Evolutionary conservation across 2,888 invertebrate species (phyloP).

Genomic region (Macrophya annulata): DNA sequence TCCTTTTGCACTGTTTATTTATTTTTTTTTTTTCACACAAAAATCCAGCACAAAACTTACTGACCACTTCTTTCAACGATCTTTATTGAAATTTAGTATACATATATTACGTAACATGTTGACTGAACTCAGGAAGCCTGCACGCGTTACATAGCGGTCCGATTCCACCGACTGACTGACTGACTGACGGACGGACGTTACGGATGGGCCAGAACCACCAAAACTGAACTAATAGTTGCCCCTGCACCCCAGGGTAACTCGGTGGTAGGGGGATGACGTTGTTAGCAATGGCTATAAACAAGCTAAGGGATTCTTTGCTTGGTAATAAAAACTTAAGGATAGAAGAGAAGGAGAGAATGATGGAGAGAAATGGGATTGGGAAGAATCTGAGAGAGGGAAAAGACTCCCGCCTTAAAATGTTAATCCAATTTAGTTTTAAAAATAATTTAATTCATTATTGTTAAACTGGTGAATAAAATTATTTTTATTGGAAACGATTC

Average conservation of each 20-base stretch:
- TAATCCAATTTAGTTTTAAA: too few species aligned
- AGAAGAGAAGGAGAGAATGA: neutral
- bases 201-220: slow-evolving; percentile 66
- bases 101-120: neutral
- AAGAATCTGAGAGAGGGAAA: neutral
- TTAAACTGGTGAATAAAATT: neutral
- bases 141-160: slow-evolving; percentile 50
- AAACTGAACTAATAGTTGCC: slow-evolving; percentile 75
- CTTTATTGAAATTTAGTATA: neutral
- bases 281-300: slow-evolving; percentile 46
- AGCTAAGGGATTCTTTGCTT: neutral
- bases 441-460: neutral
- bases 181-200: slow-evolving; percentile 66
- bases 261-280: slow-evolving; percentile 51
- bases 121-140: slow-evolving; percentile 20
- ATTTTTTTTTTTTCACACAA: neutral
- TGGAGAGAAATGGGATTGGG: neutral
- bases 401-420: neutral
- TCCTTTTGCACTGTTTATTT: neutral
- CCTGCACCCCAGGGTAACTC: slow-evolving; percentile 64
- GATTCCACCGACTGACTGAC: slow-evolving; percentile 67
- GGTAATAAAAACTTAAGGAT: neutral
- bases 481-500: too few species aligned
- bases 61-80: neutral
- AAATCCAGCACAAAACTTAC: neutral